Conservation (phyloP, 2,113 vertebrate genomes). For the Rhabdomys dilectus region DNA sequence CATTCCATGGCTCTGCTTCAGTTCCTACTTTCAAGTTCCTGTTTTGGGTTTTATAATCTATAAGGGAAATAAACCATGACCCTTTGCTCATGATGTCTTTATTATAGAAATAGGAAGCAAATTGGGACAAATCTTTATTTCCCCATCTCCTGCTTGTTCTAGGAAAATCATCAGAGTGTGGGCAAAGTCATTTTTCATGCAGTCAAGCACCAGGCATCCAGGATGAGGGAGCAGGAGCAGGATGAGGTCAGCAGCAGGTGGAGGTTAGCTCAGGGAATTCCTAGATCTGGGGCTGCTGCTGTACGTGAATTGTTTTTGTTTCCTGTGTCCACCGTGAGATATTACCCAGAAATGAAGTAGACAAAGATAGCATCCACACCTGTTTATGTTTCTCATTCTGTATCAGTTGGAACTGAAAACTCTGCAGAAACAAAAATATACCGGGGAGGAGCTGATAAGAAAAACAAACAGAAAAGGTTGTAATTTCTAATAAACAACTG, state of each 20-base stretch:
- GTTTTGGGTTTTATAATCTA: not conserved
- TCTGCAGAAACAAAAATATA: not conserved
- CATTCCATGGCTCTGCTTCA: not conserved
- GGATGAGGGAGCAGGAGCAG: not conserved
- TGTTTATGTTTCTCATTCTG: not conserved
- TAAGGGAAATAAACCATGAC: not conserved
- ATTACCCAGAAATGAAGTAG: not conserved
- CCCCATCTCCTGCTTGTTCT: not conserved
- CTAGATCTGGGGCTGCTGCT: not conserved
- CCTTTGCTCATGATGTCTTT: not conserved
- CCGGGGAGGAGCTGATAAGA: not conserved
- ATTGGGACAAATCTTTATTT: not conserved
- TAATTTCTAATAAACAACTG: not conserved
- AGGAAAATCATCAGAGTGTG: not conserved
- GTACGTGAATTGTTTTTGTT: not conserved
- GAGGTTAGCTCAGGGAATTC: too few relatives aligned
- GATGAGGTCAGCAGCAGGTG: not conserved
- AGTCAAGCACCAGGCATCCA: not conserved
- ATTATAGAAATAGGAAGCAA: not conserved
- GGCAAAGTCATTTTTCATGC: not conserved
- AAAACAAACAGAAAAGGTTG: not conserved
- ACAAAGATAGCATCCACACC: not conserved
- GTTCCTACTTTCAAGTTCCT: not conserved
- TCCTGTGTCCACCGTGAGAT: not conserved
- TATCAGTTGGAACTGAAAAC: not conserved